These are phyloP conservation scores for Phylloscopus whistleri DNA, from an alignment of 2,113 vertebrate genomes.

Conservation along the genomic window DNA sequence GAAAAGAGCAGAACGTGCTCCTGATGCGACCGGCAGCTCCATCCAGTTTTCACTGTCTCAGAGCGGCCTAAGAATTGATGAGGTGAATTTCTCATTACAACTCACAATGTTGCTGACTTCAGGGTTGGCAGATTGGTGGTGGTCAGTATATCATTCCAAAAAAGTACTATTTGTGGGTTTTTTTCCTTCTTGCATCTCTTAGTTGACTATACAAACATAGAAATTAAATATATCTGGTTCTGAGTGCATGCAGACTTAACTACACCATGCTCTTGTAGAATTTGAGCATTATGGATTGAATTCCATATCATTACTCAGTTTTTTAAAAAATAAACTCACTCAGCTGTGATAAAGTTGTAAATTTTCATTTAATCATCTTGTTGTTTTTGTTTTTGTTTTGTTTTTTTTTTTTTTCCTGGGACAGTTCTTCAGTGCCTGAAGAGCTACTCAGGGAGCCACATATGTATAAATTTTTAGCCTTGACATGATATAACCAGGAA, in stretches of 20 bases:
- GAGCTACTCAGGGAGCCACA: background rate
- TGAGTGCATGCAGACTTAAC: background rate
- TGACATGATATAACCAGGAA: background rate
- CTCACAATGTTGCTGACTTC: background rate
- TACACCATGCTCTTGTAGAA: background rate
- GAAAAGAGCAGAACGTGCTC: background rate
- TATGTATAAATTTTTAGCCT: background rate
- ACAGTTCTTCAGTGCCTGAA: background rate
- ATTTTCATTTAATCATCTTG: background rate
- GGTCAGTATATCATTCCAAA: background rate
- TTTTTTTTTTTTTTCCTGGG: background rate
- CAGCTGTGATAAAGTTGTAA: background rate
- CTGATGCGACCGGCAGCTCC: background rate
- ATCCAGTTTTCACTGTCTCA: background rate
- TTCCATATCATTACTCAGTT: background rate
- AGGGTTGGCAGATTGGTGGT: background rate
- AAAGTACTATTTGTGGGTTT: background rate
- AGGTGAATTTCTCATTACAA: background rate
- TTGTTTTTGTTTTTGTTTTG: rapidly evolving
- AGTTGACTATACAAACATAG: background rate
- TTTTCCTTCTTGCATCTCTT: background rate
- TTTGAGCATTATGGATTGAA: background rate
- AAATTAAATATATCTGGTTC: background rate
- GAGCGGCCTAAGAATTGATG: background rate
- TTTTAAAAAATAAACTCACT: background rate